Conservation (phyloP, 2,113 vertebrate genomes). For the Anarhynchus alexandrinus region DNA sequence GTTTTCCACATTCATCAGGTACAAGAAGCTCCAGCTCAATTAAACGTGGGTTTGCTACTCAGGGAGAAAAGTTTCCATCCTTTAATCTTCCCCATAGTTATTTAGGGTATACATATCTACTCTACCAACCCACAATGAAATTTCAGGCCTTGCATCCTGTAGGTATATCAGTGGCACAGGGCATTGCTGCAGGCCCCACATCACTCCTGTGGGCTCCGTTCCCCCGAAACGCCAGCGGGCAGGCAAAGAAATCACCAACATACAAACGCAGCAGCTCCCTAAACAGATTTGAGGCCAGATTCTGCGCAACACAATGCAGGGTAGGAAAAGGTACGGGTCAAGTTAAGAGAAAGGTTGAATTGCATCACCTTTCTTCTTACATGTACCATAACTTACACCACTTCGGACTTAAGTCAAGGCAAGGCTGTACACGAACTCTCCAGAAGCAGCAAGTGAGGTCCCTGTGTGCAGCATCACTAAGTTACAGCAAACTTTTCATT, state of each 20-base stretch:
- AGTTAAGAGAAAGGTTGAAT: not conserved
- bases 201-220: not conserved
- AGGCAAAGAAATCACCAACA: not conserved
- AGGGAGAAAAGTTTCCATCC: not conserved
- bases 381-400: not conserved
- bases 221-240: accelerated
- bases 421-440: not conserved
- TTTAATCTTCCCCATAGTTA: not conserved
- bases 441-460: not conserved
- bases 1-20: not conserved
- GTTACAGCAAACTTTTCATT: not conserved
- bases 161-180: not conserved
- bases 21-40: not conserved
- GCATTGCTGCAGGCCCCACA: not conserved
- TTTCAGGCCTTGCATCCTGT: not conserved
- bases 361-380: not conserved
- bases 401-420: not conserved
- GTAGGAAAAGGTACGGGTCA: accelerated
- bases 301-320: accelerated
- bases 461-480: not conserved
- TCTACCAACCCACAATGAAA: not conserved
- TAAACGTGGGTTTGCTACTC: not conserved
- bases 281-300: too few species aligned
- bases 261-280: not conserved
- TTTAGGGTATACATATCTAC: not conserved